Evolutionary conservation across 2,113 vertebrate species (phyloP).

Genomic region (Eptesicus fuscus): DNA sequence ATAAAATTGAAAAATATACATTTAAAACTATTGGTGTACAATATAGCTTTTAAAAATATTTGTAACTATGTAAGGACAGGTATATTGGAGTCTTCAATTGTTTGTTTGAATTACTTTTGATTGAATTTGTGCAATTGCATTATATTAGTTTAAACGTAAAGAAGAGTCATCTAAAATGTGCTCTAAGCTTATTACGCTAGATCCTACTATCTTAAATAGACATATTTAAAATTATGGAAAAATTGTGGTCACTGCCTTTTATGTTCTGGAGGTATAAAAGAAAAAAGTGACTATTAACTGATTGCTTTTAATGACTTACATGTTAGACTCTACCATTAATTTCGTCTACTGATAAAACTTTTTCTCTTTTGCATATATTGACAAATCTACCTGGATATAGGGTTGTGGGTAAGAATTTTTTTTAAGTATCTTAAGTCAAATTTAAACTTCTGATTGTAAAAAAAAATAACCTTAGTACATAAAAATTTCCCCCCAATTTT

Average conservation of each 20-base stretch:
- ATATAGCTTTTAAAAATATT: slow-evolving; percentile 19
- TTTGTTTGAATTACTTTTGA: slow-evolving; percentile 69
- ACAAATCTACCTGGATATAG: slow-evolving; percentile 83
- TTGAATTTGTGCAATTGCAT: slow-evolving; percentile 74
- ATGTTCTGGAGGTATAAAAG: slow-evolving; percentile 71
- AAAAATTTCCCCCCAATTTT: slow-evolving; percentile 70
- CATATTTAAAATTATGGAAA: slow-evolving; percentile 49
- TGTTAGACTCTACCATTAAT: slow-evolving; percentile 66
- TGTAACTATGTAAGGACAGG: neutral
- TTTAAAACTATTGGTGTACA: neutral
- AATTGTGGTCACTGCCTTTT: slow-evolving; percentile 72
- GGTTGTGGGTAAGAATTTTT: slow-evolving; percentile 95
- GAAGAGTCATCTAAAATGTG: slow-evolving; percentile 50
- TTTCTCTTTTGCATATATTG: slow-evolving; percentile 79
- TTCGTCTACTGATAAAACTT: slow-evolving; percentile 80
- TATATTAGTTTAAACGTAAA: slow-evolving; percentile 76
- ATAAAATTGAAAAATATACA: slow-evolving; percentile 39
- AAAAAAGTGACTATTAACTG: slow-evolving; percentile 57
- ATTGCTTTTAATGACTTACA: slow-evolving; percentile 74
- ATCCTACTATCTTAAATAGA: neutral
- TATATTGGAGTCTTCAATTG: slow-evolving; percentile 28
- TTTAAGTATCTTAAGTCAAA: slow-evolving; percentile 58
- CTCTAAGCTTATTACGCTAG: slow-evolving; percentile 58
- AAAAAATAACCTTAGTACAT: slow-evolving; percentile 50
- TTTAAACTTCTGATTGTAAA: slow-evolving; percentile 47